Evolutionary conservation across 23 tunicate genomes (phyloP), one percentile per base, ranked within the genome.

Genomic region (Clavelina lepadiformis): DNA sequence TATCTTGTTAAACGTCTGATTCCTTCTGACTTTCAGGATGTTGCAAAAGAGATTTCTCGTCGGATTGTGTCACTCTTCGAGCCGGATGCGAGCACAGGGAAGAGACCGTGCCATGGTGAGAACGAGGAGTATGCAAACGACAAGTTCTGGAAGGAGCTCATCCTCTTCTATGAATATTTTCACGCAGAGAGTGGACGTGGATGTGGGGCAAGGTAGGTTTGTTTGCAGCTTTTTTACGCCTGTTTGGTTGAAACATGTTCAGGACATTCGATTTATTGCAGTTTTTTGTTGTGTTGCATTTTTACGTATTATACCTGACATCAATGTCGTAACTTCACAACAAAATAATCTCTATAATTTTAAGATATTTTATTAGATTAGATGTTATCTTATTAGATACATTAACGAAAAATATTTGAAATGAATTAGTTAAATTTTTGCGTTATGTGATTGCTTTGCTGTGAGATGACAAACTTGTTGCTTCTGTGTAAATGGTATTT

Each of bases 101-200:
- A 52, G 36, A 57, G 95, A 50, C 86, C 95, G 5, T 86, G 95
- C 50, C 95, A 86, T 75, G 95, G 95, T 28, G 80, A 73, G 31
- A 70, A 78, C 33, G 71, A 55, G 28, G 11, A 24, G 60, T 86
- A 86, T 59, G 86, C 86, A 0, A 63, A 73, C 3, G 86, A 86
- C 47, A 51, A 69, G 32, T 70, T 61, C 38, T 86, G 95, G 95
- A 86, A 86, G 64, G 83, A 86, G 28, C 58, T 86, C 53, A 38
- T 86, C 19, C 46, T 86, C 35, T 86, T 86, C 72, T 65, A 86
- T 51, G 95, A 86, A 36, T 86, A 79, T 59, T 86, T 86, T 36
- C 95, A 86, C 1, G 95, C 86, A 1, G 95, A 86, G n/a, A 79
- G 46, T 51, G 95, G 95, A 5, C 49, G 95, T 21, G 95, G 95